Percentiles rank a stretch among this genome's conserved stretches.
Conservation (phyloP, 2,888 invertebrate species). For the Eupithecia dodoneata region DNA sequence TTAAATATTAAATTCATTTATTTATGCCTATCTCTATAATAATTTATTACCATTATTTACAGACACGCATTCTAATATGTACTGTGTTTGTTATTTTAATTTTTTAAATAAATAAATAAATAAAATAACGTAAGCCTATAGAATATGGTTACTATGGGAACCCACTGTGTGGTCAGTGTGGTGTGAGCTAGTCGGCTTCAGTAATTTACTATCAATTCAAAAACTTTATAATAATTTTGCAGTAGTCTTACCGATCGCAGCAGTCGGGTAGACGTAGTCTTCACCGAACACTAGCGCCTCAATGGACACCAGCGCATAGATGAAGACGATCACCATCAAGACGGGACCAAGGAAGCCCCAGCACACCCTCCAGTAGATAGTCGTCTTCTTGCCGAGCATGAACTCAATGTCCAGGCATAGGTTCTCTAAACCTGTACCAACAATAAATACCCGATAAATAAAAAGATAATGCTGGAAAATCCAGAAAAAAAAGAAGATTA, state of each 20-base stretch:
- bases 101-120: too few species aligned
- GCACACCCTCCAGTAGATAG: conserved; percentile 91
- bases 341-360: conserved; percentile 91
- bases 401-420: conserved; percentile 88
- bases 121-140: too few species aligned
- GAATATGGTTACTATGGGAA: too few species aligned
- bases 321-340: conserved; percentile 87
- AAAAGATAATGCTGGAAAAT: not conserved
- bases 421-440: conserved; percentile 68
- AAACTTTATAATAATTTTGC: not conserved
- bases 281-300: conserved; percentile 86
- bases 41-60: too few species aligned
- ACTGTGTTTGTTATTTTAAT: too few species aligned
- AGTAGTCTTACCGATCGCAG: conserved; percentile 82
- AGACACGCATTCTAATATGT: too few species aligned
- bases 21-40: too few species aligned
- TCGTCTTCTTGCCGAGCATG: conserved; percentile 88
- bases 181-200: too few species aligned
- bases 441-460: not conserved
- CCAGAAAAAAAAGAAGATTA: too few species aligned
- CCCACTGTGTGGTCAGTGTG: too few species aligned
- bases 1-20: too few species aligned
- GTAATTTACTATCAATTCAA: too few species aligned
- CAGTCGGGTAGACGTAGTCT: conserved; percentile 83
- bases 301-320: conserved; percentile 87